A percentile compares a stretch with the other conserved stretches of the same genome.
phyloP scores from a whole-genome alignment of 2,113 vertebrate species.

The Dicentrarchus labrax region DNA sequence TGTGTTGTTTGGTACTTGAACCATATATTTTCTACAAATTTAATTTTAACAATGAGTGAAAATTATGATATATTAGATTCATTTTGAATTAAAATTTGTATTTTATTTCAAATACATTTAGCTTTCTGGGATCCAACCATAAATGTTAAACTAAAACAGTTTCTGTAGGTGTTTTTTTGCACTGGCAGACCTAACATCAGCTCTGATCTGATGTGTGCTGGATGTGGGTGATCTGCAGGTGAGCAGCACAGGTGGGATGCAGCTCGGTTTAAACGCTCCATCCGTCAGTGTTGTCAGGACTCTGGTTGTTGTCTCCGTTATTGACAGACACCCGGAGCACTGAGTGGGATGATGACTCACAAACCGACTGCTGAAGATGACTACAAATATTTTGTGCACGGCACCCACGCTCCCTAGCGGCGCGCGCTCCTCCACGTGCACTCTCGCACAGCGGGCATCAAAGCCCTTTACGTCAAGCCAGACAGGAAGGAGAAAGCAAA shows the following conservation, averaged over 20 bases:
- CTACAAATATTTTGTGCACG: slow-evolving; percentile 60
- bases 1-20: too few species aligned
- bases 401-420: slow-evolving; percentile 63
- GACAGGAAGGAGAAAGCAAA: slow-evolving; percentile 63
- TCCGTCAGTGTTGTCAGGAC: slow-evolving; percentile 1
- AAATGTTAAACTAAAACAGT: not conserved
- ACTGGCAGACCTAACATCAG: not conserved
- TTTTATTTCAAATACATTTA: too few species aligned
- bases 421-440: slow-evolving; percentile 62
- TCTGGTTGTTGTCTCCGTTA: not conserved
- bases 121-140: too few species aligned
- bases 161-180: not conserved
- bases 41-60: too few species aligned
- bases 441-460: slow-evolving; percentile 54
- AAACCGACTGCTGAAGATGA: slow-evolving; percentile 35
- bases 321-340: slow-evolving; percentile 48
- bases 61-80: not conserved
- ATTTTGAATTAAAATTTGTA: not conserved
- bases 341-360: slow-evolving; percentile 73
- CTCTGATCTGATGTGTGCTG: not conserved
- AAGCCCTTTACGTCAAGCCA: slow-evolving; percentile 62
- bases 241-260: slow-evolving; percentile 10
- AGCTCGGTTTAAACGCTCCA: not conserved
- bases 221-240: not conserved
- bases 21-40: too few species aligned